phyloP scores from a whole-genome alignment of 2,113 vertebrate genomes.

The Salminus brasiliensis region DNA sequence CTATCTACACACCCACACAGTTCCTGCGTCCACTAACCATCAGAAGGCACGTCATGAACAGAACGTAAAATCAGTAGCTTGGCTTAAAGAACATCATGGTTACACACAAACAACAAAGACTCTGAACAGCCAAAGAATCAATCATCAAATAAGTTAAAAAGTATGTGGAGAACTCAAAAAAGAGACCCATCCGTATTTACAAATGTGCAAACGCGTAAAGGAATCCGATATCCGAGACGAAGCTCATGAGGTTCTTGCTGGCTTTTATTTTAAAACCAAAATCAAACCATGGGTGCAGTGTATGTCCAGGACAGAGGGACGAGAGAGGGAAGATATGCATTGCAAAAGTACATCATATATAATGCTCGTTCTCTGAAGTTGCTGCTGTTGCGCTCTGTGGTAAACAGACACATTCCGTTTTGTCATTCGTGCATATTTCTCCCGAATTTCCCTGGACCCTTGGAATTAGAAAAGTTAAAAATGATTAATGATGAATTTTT shows the following conservation, averaged over 20 bases:
- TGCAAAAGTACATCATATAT: not conserved
- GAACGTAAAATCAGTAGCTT: constrained; percentile 59
- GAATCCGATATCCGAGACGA: constrained; percentile 67
- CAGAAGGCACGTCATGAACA: constrained; percentile 75
- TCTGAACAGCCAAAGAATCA: constrained; percentile 13
- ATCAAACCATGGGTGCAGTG: constrained; percentile 43
- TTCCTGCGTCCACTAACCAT: constrained; percentile 51
- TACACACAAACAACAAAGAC: constrained; percentile 62
- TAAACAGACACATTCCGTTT: too few species aligned
- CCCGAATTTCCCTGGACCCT: too few species aligned
- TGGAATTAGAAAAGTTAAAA: too few species aligned
- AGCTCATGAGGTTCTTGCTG: constrained; percentile 80
- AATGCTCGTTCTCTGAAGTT: too few species aligned
- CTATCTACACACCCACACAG: not conserved
- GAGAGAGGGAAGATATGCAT: not conserved
- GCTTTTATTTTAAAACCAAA: constrained; percentile 66
- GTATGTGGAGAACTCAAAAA: constrained; percentile 41
- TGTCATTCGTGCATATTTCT: too few species aligned
- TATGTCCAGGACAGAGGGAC: constrained; percentile 40
- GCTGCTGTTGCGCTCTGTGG: too few species aligned
- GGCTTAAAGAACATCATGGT: constrained; percentile 56
- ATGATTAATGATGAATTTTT: too few species aligned
- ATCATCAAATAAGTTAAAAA: constrained; percentile 26
- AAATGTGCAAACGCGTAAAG: constrained; percentile 82
- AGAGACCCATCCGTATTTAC: constrained; percentile 69